Evolutionary conservation across 2,888 invertebrate genomes (phyloP).

Genomic region (Scrobipalpa atriplicella): DNA sequence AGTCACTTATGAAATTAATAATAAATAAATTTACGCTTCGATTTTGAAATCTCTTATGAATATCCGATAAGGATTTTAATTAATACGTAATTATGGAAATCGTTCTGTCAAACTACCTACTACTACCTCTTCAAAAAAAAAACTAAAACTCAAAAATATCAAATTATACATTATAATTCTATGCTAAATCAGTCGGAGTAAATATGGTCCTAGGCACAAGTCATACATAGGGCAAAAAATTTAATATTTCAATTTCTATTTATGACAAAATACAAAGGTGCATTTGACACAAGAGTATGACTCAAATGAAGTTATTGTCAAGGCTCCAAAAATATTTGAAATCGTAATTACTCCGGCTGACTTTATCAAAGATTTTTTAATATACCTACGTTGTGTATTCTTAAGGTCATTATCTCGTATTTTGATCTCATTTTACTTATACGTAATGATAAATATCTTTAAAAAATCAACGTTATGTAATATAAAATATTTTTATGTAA

Average conservation of each 20-base stretch:
- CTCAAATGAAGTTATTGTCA: no score
- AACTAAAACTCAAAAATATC: no score
- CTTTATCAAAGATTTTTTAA: background rate
- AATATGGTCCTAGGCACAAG: background rate
- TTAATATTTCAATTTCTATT: no score
- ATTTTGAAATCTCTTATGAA: slow-evolving; percentile 73
- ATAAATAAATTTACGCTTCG: slow-evolving; percentile 56
- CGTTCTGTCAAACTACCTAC: slow-evolving; percentile 40
- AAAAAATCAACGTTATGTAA: background rate
- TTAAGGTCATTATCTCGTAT: background rate
- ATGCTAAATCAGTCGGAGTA: slow-evolving; percentile 32
- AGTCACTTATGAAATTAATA: slow-evolving; percentile 50
- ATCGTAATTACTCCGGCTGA: slow-evolving; percentile 3
- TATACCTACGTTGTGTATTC: background rate
- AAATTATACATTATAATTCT: background rate
- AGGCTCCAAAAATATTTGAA: background rate
- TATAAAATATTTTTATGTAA: slow-evolving; percentile 24
- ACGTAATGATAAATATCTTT: slow-evolving; percentile 10
- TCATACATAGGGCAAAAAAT: background rate
- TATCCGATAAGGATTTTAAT: slow-evolving; percentile 55
- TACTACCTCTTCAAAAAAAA: slow-evolving; percentile 65
- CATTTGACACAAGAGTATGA: no score
- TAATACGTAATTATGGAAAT: slow-evolving; percentile 54
- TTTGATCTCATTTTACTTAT: slow-evolving; percentile 2
- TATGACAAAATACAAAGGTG: no score